These are phyloP conservation scores for Gortyna flavago DNA, from an alignment of 2,888 invertebrate species.

Conservation along the genomic window DNA sequence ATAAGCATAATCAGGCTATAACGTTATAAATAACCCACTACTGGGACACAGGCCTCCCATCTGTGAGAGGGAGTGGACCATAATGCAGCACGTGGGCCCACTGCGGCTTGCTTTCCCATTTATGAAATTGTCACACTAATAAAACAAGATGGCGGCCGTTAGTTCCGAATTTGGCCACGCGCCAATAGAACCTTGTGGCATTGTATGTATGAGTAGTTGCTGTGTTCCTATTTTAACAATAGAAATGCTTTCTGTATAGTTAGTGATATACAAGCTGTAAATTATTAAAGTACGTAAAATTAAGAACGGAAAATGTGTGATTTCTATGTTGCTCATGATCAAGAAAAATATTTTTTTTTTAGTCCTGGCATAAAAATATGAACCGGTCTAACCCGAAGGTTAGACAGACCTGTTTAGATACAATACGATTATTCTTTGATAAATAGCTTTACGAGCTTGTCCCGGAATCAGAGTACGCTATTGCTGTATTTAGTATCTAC, in stretches of 20 bases:
- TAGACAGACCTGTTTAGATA: background rate
- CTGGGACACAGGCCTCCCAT: background rate
- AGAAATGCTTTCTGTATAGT: conserved; percentile 19
- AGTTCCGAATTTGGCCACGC: background rate
- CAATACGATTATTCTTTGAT: background rate
- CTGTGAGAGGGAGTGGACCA: background rate
- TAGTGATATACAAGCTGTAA: conserved; percentile 6
- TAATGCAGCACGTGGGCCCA: background rate
- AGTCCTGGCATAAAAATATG: background rate
- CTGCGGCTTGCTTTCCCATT: background rate
- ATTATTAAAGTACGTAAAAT: background rate
- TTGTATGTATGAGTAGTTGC: conserved; percentile 1
- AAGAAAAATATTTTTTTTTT: conserved; percentile 5
- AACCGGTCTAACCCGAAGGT: no score
- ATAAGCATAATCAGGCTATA: background rate
- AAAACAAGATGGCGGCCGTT: background rate
- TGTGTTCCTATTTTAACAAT: conserved; percentile 28
- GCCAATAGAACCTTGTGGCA: background rate
- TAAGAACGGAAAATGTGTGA: conserved; percentile 3
- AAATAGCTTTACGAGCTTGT: background rate
- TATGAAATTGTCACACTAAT: background rate
- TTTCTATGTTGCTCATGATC: conserved; percentile 3
- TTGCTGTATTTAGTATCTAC: conserved; percentile 1
- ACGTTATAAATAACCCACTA: background rate
- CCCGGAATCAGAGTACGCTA: conserved; percentile 4